Evolutionary conservation across 2,113 vertebrate species (phyloP).

Genomic region (Cromileptes altivelis): DNA sequence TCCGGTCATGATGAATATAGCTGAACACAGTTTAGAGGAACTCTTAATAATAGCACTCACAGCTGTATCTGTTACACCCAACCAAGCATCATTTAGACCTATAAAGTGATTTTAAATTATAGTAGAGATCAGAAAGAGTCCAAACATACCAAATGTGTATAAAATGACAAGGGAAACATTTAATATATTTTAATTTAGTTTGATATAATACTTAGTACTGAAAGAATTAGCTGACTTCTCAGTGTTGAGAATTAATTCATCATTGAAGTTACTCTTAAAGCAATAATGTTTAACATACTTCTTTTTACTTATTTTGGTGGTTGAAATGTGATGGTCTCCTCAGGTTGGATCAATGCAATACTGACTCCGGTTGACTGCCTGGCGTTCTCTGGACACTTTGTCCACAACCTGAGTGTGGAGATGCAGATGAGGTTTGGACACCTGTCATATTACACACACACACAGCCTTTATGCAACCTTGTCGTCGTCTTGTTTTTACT

Average conservation of each 20-base stretch:
- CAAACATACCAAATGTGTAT: no score
- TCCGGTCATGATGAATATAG: no score
- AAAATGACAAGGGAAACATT: background rate
- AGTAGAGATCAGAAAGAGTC: no score
- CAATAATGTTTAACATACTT: background rate
- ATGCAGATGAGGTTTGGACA: slow-evolving; percentile 96
- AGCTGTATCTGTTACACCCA: no score
- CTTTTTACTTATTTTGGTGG: background rate
- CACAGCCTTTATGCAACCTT: background rate
- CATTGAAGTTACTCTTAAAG: background rate
- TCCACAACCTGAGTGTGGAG: slow-evolving; percentile 96
- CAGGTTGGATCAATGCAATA: slow-evolving; percentile 98
- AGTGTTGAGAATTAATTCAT: background rate
- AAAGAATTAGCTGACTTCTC: background rate
- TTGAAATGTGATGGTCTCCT: background rate
- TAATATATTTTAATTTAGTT: background rate
- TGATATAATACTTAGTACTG: background rate
- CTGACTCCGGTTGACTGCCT: slow-evolving; percentile 97
- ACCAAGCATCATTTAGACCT: no score
- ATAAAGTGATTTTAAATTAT: no score
- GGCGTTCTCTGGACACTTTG: slow-evolving; percentile 96
- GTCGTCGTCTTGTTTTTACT: background rate
- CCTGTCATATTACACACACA: slow-evolving; percentile 3
- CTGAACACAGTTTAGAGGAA: no score
- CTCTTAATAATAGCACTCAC: no score